phyloP scores from a whole-genome alignment of 1,140 invertebrate genomes.

The Vanessa tameamea region DNA sequence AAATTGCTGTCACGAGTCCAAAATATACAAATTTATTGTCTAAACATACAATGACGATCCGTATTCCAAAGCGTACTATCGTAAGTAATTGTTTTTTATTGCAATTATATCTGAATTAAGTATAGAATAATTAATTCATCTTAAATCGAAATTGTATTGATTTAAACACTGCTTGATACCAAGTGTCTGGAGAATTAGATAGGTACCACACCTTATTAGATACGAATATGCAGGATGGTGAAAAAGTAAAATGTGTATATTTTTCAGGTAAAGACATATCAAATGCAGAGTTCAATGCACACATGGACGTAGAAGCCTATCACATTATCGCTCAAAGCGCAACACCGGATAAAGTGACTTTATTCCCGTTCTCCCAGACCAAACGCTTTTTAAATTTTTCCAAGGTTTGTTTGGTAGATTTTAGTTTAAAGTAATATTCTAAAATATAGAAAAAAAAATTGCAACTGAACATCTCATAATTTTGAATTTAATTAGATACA shows the following conservation, averaged over 20 bases:
- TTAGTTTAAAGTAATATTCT: not conserved
- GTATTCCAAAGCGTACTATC: no score
- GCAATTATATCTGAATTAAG: not conserved
- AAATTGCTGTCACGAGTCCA: no score
- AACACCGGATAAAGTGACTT: slow-evolving; percentile 60
- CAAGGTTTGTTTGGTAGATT: slow-evolving; percentile 32
- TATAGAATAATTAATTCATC: not conserved
- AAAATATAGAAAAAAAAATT: not conserved
- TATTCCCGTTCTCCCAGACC: slow-evolving; percentile 68
- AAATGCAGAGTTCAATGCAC: slow-evolving; percentile 62
- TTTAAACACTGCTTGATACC: no score
- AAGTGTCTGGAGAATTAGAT: no score
- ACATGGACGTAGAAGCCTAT: slow-evolving; percentile 68
- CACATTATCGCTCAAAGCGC: slow-evolving; percentile 54
- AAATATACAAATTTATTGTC: no score
- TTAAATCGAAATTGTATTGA: no score
- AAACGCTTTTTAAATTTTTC: slow-evolving; percentile 50
- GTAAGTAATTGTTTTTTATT: not conserved
- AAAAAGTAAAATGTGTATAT: not conserved
- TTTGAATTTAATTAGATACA: no score
- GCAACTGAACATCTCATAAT: no score
- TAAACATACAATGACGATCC: no score
- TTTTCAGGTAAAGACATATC: slow-evolving; percentile 50
- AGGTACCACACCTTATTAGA: no score
- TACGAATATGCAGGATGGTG: not conserved